These are phyloP conservation scores for Hypercompe scribonia DNA, from an alignment of 2,888 invertebrate species.

Conservation along the genomic window DNA sequence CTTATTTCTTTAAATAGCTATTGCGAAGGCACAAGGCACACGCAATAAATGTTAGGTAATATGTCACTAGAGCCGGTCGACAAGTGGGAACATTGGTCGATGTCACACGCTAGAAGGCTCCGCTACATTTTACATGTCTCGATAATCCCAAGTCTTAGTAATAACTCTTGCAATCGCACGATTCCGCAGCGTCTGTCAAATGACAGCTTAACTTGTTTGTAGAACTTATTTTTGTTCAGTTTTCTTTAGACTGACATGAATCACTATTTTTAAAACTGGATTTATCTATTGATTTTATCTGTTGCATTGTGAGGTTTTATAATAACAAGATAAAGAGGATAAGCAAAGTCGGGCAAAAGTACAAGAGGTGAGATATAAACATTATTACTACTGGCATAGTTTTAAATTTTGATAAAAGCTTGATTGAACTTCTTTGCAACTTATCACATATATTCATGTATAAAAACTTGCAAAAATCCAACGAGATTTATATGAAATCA, in stretches of 20 bases:
- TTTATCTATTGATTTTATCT: neutral
- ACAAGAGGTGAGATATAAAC: neutral
- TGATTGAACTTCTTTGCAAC: neutral
- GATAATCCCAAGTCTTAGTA: slow-evolving; percentile 2
- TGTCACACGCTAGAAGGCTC: slow-evolving; percentile 5
- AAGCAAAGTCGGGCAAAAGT: too few species aligned
- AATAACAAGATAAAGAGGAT: neutral
- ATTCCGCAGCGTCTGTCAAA: neutral
- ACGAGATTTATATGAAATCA: too few species aligned
- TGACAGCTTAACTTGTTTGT: neutral
- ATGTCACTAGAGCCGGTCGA: slow-evolving; percentile 31
- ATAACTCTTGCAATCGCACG: slow-evolving; percentile 3
- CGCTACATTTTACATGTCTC: slow-evolving; percentile 10
- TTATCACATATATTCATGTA: too few species aligned
- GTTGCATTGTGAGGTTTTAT: neutral
- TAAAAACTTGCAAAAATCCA: too few species aligned
- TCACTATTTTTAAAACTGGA: neutral
- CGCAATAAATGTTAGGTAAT: slow-evolving; percentile 38
- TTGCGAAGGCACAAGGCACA: neutral
- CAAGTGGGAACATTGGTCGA: slow-evolving; percentile 14
- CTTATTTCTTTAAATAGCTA: neutral
- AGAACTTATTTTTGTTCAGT: neutral
- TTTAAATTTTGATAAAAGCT: neutral
- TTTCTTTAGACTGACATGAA: neutral
- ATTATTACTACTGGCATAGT: neutral